phyloP scores from a whole-genome alignment of 2,113 vertebrate genomes.

The Mola mola region DNA sequence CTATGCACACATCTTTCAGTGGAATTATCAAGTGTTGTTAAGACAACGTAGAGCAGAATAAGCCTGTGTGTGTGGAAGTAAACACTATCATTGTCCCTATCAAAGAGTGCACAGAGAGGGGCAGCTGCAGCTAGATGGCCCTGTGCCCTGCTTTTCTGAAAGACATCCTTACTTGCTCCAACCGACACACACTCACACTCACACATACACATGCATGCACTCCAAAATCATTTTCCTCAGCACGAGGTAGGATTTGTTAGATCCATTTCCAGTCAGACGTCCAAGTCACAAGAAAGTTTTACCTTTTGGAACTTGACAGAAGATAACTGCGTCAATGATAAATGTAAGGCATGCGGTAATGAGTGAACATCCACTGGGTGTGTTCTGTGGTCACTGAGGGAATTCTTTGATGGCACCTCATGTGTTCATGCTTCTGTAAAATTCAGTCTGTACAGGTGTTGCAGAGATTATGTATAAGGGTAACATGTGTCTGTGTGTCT shows the following conservation, averaged over 20 bases:
- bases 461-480: constrained; percentile 17
- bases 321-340: constrained; percentile 8
- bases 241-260: not conserved
- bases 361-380: constrained; percentile 21
- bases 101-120: constrained; percentile 78
- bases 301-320: constrained; percentile 10
- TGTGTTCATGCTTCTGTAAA: constrained; percentile 21
- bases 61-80: constrained; percentile 51
- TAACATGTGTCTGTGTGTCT: not conserved
- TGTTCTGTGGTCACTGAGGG: constrained; percentile 17
- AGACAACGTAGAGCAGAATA: constrained; percentile 26
- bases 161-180: constrained; percentile 41
- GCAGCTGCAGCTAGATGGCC: constrained; percentile 82
- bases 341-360: not conserved
- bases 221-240: constrained; percentile 17
- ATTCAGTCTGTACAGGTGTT: constrained; percentile 35
- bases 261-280: constrained; percentile 19
- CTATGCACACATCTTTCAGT: constrained; percentile 31
- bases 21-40: constrained; percentile 22
- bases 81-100: constrained; percentile 66
- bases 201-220: constrained; percentile 27
- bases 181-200: constrained; percentile 14
- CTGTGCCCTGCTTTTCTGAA: constrained; percentile 69
- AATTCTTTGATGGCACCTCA: constrained; percentile 28
- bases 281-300: not conserved